A percentile compares a stretch with the other conserved stretches of the same genome.
phyloP scores from a whole-genome alignment of 2,113 vertebrate genomes.

The Cardinalis cardinalis region DNA sequence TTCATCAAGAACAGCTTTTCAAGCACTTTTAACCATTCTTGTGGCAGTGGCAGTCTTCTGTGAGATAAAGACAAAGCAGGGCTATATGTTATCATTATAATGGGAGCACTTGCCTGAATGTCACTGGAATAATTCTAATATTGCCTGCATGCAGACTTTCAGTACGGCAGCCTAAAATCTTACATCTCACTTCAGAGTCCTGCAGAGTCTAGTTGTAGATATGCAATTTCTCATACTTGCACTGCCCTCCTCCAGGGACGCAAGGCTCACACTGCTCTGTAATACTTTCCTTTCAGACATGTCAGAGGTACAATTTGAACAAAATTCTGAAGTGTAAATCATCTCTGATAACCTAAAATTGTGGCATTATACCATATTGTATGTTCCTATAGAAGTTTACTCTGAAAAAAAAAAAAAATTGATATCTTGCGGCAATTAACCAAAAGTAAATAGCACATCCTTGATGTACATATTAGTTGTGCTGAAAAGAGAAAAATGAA shows the following conservation, averaged over 20 bases:
- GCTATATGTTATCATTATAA: neutral
- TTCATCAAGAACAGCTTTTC: slow-evolving; percentile 1
- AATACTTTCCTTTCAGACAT: neutral
- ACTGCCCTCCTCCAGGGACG: neutral
- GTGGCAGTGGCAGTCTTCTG: neutral
- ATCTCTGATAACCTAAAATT: neutral
- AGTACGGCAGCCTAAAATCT: neutral
- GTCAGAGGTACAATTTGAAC: neutral
- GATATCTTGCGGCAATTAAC: neutral
- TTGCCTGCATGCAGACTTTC: neutral
- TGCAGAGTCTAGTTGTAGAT: neutral
- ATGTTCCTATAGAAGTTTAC: neutral
- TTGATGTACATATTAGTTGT: neutral
- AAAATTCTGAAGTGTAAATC: neutral
- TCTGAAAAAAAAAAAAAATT: neutral
- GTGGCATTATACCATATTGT: neutral
- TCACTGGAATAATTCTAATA: neutral
- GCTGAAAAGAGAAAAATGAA: neutral
- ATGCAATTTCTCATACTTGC: neutral
- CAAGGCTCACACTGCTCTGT: neutral
- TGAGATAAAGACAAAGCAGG: neutral
- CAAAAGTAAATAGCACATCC: neutral
- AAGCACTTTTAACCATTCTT: neutral
- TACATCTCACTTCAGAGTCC: neutral
- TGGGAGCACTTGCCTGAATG: neutral